Conservation (phyloP, 2,797 vertebrate genomes). For the Xiphorhynchus erythropygius region DNA sequence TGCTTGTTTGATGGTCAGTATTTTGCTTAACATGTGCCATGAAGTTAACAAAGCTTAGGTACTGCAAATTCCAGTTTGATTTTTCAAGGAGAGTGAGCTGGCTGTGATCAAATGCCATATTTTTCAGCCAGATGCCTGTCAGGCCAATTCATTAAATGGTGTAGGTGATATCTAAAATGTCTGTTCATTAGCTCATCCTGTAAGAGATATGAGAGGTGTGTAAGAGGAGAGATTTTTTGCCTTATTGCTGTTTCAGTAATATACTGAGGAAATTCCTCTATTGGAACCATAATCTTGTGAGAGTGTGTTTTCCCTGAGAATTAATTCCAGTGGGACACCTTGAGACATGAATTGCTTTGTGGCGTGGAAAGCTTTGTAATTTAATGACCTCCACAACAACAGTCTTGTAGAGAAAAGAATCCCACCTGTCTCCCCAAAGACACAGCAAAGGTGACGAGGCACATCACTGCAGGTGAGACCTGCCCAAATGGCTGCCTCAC, state of each 20-base stretch:
- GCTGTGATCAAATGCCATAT: background rate
- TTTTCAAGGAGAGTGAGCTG: background rate
- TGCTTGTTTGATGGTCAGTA: background rate
- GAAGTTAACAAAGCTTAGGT: background rate
- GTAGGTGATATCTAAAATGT: background rate
- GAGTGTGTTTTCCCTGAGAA: background rate
- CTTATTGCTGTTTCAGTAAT: background rate
- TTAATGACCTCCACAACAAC: background rate
- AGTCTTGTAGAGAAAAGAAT: background rate
- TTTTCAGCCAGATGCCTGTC: background rate
- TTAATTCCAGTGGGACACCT: background rate
- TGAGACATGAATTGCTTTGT: background rate
- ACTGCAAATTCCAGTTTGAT: background rate
- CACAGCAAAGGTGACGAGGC: background rate
- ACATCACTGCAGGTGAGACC: background rate
- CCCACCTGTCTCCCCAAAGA: background rate
- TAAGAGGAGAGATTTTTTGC: background rate
- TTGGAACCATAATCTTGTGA: background rate
- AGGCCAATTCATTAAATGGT: background rate
- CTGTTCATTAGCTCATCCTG: background rate
- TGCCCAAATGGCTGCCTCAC: background rate
- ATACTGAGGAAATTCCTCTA: background rate
- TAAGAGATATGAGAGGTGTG: background rate
- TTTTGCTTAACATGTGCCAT: background rate
- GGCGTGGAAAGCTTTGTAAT: background rate